Percentiles rank a stretch among this genome's conserved stretches.
Evolutionary conservation across 2,113 vertebrate species (phyloP).

Genomic region (Myiagra hebetior): DNA sequence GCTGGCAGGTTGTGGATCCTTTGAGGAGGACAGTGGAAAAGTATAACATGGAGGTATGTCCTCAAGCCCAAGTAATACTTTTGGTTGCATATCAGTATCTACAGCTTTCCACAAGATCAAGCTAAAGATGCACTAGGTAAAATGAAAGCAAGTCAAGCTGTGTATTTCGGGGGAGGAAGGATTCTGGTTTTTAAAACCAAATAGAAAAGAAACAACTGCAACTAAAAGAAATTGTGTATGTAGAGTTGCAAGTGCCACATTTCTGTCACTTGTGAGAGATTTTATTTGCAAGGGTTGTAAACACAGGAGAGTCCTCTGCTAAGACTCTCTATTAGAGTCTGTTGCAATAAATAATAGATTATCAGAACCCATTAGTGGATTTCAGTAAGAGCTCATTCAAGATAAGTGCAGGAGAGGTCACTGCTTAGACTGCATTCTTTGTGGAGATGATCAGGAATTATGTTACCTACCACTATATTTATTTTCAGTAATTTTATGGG

Average conservation of each 20-base stretch:
- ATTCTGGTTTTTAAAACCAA: background rate
- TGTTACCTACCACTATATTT: conserved; percentile 10
- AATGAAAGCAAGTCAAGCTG: background rate
- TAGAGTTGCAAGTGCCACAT: background rate
- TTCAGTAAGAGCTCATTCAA: conserved; percentile 59
- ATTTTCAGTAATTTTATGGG: background rate
- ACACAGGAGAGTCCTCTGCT: conserved; percentile 34
- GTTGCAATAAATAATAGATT: conserved; percentile 74
- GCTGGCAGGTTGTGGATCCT: conserved; percentile 98
- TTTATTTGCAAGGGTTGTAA: conserved; percentile 29
- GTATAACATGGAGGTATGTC: conserved; percentile 96
- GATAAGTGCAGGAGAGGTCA: conserved; percentile 44
- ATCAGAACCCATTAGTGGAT: conserved; percentile 67
- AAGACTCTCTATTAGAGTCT: conserved; percentile 34
- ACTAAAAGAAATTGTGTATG: background rate
- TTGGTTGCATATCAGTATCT: background rate
- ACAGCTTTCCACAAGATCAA: background rate
- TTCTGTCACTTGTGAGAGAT: conserved; percentile 23
- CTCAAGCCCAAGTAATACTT: background rate
- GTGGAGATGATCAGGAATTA: conserved; percentile 25
- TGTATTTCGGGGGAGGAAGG: background rate
- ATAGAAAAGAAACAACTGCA: background rate
- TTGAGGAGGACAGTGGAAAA: conserved; percentile 94
- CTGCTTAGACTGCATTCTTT: conserved; percentile 44
- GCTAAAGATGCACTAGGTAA: background rate